phyloP scores from a whole-genome alignment of 2,113 vertebrate genomes.

The Eulemur macaco region DNA sequence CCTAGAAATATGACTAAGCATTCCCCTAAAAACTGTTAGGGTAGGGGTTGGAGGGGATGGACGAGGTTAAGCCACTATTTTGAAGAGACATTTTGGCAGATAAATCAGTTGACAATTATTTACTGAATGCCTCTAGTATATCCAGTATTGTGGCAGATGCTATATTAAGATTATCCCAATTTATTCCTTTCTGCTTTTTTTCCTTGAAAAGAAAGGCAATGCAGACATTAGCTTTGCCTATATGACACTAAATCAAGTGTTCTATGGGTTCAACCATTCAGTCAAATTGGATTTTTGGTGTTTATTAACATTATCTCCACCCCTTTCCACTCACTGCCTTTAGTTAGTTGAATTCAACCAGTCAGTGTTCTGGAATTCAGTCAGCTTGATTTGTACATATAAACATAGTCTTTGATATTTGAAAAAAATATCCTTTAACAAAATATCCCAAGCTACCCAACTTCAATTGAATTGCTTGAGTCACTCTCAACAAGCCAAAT shows the following conservation, averaged over 20 bases:
- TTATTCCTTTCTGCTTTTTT: conserved; percentile 25
- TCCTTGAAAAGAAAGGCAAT: neutral
- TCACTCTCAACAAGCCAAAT: conserved; percentile 31
- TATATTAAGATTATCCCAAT: neutral
- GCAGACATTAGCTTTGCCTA: neutral
- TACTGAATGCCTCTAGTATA: neutral
- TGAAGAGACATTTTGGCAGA: neutral
- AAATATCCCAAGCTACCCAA: conserved; percentile 1
- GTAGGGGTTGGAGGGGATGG: neutral
- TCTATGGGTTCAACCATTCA: neutral
- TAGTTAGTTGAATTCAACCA: neutral
- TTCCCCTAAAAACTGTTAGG: neutral
- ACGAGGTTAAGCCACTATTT: conserved; percentile 35
- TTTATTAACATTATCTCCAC: conserved; percentile 7
- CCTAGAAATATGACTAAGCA: conserved; percentile 56
- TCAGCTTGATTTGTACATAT: conserved; percentile 4
- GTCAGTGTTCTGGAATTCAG: neutral
- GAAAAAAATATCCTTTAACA: conserved; percentile 16
- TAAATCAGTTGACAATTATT: conserved; percentile 16
- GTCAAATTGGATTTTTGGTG: conserved; percentile 13
- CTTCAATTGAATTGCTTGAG: conserved; percentile 23
- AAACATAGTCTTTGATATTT: conserved; percentile 32
- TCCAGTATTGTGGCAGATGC: neutral
- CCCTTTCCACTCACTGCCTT: neutral
- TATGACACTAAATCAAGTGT: neutral